Percentiles rank a stretch among this genome's conserved stretches.
Evolutionary conservation across 2,797 vertebrate species (phyloP).

Genomic region (Centroberyx gerrardi): DNA sequence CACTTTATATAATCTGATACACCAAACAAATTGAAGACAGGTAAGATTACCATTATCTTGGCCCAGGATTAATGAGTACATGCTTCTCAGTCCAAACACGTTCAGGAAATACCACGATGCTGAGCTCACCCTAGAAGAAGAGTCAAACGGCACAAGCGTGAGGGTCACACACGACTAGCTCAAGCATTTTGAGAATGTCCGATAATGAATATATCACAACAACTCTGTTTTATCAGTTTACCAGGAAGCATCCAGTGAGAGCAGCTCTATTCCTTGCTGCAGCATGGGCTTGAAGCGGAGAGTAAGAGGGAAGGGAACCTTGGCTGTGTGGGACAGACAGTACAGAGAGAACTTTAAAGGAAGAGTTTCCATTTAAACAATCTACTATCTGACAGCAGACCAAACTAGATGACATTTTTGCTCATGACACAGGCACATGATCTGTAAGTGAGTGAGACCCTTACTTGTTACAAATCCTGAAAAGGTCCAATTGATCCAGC

Average conservation of each 20-base stretch:
- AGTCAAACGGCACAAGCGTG: not conserved
- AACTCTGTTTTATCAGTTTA: slow-evolving; percentile 76
- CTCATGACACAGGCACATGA: not conserved
- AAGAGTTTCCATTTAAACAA: not conserved
- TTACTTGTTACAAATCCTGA: slow-evolving; percentile 99
- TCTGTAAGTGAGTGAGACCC: not conserved
- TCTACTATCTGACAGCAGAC: not conserved
- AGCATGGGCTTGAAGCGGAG: slow-evolving; percentile 99
- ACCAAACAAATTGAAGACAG: not conserved
- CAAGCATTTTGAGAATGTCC: slow-evolving; percentile 3
- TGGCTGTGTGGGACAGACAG: slow-evolving; percentile 84
- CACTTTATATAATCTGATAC: not conserved
- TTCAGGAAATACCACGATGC: slow-evolving; percentile 99
- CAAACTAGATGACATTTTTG: not conserved
- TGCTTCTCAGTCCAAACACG: slow-evolving; percentile 98
- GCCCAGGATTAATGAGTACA: slow-evolving; percentile 98
- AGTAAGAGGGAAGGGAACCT: slow-evolving; percentile 97
- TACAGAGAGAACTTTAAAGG: slow-evolving; percentile 14
- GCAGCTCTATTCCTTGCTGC: slow-evolving; percentile 98
- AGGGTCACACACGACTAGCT: not conserved
- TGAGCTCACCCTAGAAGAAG: slow-evolving; percentile 93
- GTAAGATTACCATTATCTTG: slow-evolving; percentile 95
- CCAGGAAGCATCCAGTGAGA: slow-evolving; percentile 98
- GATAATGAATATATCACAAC: not conserved
- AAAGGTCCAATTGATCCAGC: slow-evolving; percentile 99